Evolutionary conservation across 2,888 invertebrate genomes (phyloP).

Genomic region (Idaea straminata): DNA sequence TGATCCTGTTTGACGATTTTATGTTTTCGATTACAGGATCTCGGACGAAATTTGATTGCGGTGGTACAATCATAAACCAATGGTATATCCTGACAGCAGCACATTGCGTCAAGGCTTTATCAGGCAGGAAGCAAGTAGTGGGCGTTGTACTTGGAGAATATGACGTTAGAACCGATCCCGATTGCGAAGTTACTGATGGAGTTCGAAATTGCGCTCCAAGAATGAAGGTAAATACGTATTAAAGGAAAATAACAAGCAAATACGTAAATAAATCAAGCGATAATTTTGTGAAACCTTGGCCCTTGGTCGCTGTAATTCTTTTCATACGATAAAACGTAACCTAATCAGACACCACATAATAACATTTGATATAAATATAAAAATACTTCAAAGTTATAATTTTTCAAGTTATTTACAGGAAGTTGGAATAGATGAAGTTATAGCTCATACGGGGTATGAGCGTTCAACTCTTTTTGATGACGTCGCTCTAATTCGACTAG

Average conservation of each 20-base stretch:
- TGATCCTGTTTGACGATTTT: conserved; percentile 24
- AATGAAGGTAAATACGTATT: conserved; percentile 37
- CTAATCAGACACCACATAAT: neutral
- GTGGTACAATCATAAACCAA: conserved; percentile 77
- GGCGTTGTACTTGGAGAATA: conserved; percentile 84
- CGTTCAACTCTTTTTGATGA: conserved; percentile 68
- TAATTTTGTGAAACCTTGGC: neutral
- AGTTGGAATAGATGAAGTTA: conserved; percentile 60
- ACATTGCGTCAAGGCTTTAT: conserved; percentile 78
- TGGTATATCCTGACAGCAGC: conserved; percentile 81
- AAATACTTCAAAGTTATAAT: neutral
- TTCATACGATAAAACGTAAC: neutral
- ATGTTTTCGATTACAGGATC: conserved; percentile 32
- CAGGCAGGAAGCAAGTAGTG: conserved; percentile 52
- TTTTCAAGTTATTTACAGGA: conserved; percentile 48
- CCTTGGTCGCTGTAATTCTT: neutral
- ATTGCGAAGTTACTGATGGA: conserved; percentile 66
- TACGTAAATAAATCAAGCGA: neutral
- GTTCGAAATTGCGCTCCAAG: conserved; percentile 49
- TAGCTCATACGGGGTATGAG: conserved; percentile 76
- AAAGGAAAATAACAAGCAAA: neutral
- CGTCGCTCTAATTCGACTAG: conserved; percentile 79
- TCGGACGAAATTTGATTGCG: conserved; percentile 62
- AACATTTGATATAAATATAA: neutral
- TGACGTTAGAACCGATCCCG: conserved; percentile 59